Evolutionary conservation across 2,797 vertebrate species (phyloP), one percentile per base, ranked within the genome.

Genomic region (Acrossocheilus fasciatus): DNA sequence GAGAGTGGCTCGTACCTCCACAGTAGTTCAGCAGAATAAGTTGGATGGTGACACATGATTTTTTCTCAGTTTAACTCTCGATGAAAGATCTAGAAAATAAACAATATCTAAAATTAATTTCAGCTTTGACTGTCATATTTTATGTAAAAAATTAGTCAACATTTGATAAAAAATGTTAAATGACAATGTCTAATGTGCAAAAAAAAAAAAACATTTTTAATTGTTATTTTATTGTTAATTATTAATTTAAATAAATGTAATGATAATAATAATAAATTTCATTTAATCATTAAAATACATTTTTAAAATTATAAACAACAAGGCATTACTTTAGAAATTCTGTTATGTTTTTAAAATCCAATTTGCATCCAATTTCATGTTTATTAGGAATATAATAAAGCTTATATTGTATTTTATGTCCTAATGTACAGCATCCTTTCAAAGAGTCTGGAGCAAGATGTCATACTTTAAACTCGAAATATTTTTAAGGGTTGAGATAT

Each of bases 11-110:
- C 7, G 3, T 83, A 83, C 54, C 70, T 83, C 39, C 34, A 43
- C 69, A 72, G 68, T 36, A 14, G 81, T 26, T 82, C 30, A 50
- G 79, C 62, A 70, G 30, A 82, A 72, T 18, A 14, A 72, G 36
- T 43, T 59, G 3, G 50, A 57, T 34, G 10, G 30, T 62, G 69
- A 73, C 6, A 12, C 8, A 23, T 50, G 26, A 81, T n/a, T 30
- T 68, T 50, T 62, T 57, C 54, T 80, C n/a, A 26, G 1, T 68
- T 68, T 45, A 11, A 81, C 62, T 50, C 26, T 69, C 23, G 14
- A 50, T 34, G 54, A 17, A 72, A 34, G 23, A 72, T 57, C 68
- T 82, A 39, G 15, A 54, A 72, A 43, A 81, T 20, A 43, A 82
- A 52, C 26, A 39, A 52, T 15, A 8, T 52, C 4, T 50, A 54